Evolutionary conservation across 2,888 invertebrate genomes (phyloP).

Genomic region (Charanyca ferruginea): DNA sequence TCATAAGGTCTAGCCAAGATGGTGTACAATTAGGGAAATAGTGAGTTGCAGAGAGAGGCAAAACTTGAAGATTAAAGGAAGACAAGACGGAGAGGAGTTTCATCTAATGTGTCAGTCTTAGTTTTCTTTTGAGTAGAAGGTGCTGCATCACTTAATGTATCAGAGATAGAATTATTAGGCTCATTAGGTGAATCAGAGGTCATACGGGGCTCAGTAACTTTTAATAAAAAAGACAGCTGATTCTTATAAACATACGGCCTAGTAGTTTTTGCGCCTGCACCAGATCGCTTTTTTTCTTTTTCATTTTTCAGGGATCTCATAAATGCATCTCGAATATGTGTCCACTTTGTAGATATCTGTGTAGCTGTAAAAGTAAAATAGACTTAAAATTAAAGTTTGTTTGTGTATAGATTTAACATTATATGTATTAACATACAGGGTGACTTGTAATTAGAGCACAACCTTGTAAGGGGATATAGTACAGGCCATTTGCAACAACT

Average conservation of each 20-base stretch:
- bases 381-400: conserved; percentile 13
- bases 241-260: conserved; percentile 27
- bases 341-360: too few relatives aligned
- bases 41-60: too few relatives aligned
- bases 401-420: conserved; percentile 8
- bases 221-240: too few relatives aligned
- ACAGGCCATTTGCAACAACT: too few relatives aligned
- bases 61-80: too few relatives aligned
- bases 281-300: conserved; percentile 26
- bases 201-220: conserved; percentile 29
- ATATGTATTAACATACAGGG: too few relatives aligned
- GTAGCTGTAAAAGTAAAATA: conserved; percentile 33
- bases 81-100: too few relatives aligned
- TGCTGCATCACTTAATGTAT: conserved; percentile 21
- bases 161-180: conserved; percentile 23
- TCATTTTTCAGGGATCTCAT: conserved; percentile 28
- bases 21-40: too few relatives aligned
- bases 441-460: too few relatives aligned
- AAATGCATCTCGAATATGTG: conserved; percentile 27
- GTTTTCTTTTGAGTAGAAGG: conserved; percentile 29
- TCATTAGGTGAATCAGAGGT: conserved; percentile 27
- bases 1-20: too few relatives aligned
- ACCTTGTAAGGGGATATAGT: too few relatives aligned
- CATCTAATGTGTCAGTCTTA: too few relatives aligned
- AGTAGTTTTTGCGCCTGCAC: conserved; percentile 27